A percentile compares a stretch with the other conserved stretches of the same genome.
Conservation (phyloP, 2,888 invertebrate genomes). For the Lasiommata megera region DNA sequence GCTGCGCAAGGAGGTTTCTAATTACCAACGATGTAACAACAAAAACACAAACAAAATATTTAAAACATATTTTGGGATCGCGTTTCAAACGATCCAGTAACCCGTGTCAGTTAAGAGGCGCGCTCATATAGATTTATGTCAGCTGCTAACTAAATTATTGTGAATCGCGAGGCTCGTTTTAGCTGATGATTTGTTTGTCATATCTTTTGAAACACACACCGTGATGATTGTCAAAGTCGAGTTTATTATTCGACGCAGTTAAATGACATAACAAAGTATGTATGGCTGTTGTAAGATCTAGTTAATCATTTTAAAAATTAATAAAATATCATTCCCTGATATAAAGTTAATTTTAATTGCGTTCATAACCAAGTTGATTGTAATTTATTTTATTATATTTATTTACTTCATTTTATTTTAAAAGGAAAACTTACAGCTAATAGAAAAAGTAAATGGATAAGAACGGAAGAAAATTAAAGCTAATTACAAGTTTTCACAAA, state of each 20-base stretch:
- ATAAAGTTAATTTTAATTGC: not conserved
- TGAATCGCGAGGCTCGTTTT: slow-evolving; percentile 40
- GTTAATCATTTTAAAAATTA: slow-evolving; percentile 1
- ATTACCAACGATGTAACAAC: too few relatives aligned
- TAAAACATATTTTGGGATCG: slow-evolving; percentile 40
- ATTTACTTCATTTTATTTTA: too few relatives aligned
- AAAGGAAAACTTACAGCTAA: too few relatives aligned
- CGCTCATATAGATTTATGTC: slow-evolving; percentile 67
- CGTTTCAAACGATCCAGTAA: slow-evolving; percentile 63
- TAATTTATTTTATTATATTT: too few relatives aligned
- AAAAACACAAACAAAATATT: slow-evolving; percentile 18
- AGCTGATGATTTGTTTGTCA: slow-evolving; percentile 17
- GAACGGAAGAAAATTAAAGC: too few relatives aligned
- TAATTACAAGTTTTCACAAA: too few relatives aligned
- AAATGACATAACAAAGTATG: slow-evolving; percentile 1
- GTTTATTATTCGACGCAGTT: not conserved
- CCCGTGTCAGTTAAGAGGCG: slow-evolving; percentile 67
- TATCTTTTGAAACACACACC: slow-evolving; percentile 2
- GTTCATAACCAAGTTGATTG: not conserved
- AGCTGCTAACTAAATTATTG: slow-evolving; percentile 62
- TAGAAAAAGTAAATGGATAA: too few relatives aligned
- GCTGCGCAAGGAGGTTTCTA: too few relatives aligned
- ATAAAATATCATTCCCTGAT: not conserved
- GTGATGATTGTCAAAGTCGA: not conserved
- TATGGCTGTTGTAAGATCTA: not conserved